phyloP scores from a whole-genome alignment of 2,888 invertebrate species.

The Barypeithes pellucidus region DNA sequence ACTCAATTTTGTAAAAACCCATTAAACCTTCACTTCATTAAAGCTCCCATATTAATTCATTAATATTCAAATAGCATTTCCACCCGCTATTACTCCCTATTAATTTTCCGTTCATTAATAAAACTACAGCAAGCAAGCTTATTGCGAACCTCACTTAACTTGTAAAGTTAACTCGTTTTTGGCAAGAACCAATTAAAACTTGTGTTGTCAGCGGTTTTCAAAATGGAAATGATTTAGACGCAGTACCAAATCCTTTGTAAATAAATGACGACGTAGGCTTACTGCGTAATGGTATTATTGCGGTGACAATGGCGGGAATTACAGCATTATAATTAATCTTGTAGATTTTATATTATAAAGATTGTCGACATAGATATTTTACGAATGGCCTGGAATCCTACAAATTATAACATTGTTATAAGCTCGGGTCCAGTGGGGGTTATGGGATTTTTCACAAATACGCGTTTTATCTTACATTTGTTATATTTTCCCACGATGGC shows the following conservation, averaged over 20 bases:
- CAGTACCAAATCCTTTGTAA: not conserved
- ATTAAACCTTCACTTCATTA: not conserved
- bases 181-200: slow-evolving; percentile 13
- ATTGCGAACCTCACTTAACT: not conserved
- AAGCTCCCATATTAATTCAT: slow-evolving; percentile 2
- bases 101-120: slow-evolving; percentile 10
- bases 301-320: not conserved
- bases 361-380: no score
- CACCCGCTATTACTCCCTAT: slow-evolving; percentile 10
- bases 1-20: not conserved
- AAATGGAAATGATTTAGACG: slow-evolving; percentile 1
- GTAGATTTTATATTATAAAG: no score
- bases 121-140: slow-evolving; percentile 16
- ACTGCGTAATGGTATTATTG: not conserved
- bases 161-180: not conserved
- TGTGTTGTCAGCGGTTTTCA: not conserved
- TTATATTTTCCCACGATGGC: no score
- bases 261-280: not conserved
- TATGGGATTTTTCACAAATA: no score
- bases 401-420: no score
- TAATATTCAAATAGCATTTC: slow-evolving; percentile 15
- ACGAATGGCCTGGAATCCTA: no score
- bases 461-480: no score
- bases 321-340: not conserved
- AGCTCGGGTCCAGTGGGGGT: not conserved